Base-by-base conservation (phyloP, 2,113 vertebrate species). In the Leptosomus discolor region DNA sequence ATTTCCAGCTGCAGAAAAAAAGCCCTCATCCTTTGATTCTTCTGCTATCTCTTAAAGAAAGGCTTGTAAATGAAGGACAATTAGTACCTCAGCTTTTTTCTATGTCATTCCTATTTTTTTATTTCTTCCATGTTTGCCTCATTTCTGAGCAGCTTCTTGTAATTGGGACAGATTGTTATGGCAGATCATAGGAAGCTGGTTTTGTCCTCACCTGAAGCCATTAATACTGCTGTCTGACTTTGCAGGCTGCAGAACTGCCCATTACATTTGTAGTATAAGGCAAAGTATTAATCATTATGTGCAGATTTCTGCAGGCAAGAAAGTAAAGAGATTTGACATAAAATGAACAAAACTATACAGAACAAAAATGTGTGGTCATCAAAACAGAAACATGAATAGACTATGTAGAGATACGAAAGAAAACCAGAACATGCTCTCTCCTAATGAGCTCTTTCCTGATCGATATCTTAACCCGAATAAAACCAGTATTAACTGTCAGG, bases 371-470 rank as follows among this genome's bases (percentile, higher is more conserved):
- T 75, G 57, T 30, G 48, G 53, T 45, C 76, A 89, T 84, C 83
- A 73, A 85, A 91, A 96, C 70, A 92, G 86, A 85, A 94, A 96
- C 93, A 88, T 50, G 39, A 94, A 97, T 22, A 89, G 73, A 92
- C 68, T 92, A 91, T 0, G 0, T 2, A 88, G 61, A 95, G 77
- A 76, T 85, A 61, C 1, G 21, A 89, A 41, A 82, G 69, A 76
- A 95, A 95, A 95, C 17, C 53, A 79, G 89, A 79, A 90, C 41
- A 41, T 7, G 3, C 6, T 45, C 56, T 85, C 85, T 89, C 26
- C 50, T 95, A 94, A 86, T 29, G n/a, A 91, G 46, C 34, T 78
- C 58, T 80, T 74, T 80, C 58, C 74, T 73, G 46, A 58, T 79
- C 61, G 41, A 46, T 70, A 74, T 57, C 26, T 81, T 87, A 87